Base-by-base conservation (phyloP, 2,113 vertebrate species). In the Aldabrachelys gigantea region DNA sequence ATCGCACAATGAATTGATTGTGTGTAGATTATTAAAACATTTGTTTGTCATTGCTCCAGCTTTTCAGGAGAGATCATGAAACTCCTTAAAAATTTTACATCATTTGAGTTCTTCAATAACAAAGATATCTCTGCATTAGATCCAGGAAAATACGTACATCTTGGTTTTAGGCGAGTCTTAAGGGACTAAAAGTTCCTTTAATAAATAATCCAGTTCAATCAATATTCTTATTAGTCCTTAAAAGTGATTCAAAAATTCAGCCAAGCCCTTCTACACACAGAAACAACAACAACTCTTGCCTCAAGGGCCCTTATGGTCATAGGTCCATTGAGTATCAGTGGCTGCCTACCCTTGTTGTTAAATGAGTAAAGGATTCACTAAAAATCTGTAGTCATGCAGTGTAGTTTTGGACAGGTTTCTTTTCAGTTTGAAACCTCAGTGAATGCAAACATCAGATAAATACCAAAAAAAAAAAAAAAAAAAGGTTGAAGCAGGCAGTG, bases 301-400 rank as follows among this genome's bases (percentile, higher is more conserved):
- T 97, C 94, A 85, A 93, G 95, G 91, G 76, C 84, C 91, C 95
- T 93, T 90, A 49, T 24, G 78, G 92, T 44, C 62, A 80, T 80
- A 85, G 24, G 14, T 41, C 94, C 86, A 14, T 50, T 41, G 84
- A 85, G 59, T 65, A 54, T 94, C 91, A 12, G 31, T 29, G 85
- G 44, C 79, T 72, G 86, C 44, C 92, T 93, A 44, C 72, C 44
- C 29, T 41, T 84, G 54, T 7, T 69, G 69, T 82, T 89, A 87
- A 97, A 92, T 17, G 84, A 94, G 47, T 91, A 94, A 94, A 87
- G 1, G 6, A 47, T 88, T 95, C 76, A 89, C 57, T 44, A 79
- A 35, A 52, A 57, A 17, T 86, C 52, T 86, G 35, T 38, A 81
- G 31, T 85, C 13, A 3, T 35, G 21, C 1, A 5, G 24, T 8